A percentile compares a stretch with the other conserved stretches of the same genome.
phyloP scores from a whole-genome alignment of 2,797 vertebrate genomes.

The Pipistrellus pygmaeus region DNA sequence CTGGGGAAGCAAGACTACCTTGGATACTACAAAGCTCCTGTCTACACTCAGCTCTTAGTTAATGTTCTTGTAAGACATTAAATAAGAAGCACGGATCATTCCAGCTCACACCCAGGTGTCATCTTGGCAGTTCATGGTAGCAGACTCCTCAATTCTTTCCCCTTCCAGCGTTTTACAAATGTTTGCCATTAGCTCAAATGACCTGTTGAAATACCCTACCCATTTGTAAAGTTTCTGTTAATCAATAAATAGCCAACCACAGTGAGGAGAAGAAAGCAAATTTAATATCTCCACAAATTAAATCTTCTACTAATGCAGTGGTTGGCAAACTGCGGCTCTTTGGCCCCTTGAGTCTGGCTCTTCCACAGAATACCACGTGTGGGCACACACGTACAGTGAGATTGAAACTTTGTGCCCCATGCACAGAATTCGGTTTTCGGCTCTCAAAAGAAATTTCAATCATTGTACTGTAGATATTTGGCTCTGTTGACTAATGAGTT shows the following conservation, averaged over 20 bases:
- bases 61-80: not conserved
- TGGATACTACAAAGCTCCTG: not conserved
- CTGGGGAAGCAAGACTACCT: not conserved
- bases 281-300: not conserved
- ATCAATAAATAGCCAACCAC: not conserved
- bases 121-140: not conserved
- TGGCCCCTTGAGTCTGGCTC: too few species aligned
- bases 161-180: not conserved
- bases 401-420: too few species aligned
- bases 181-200: conserved; percentile 11
- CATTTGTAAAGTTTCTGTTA: not conserved
- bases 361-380: too few species aligned
- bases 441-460: too few species aligned
- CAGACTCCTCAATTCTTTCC: not conserved
- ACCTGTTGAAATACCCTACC: not conserved
- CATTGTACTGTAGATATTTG: too few species aligned
- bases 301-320: not conserved
- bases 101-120: not conserved
- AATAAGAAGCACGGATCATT: not conserved
- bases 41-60: not conserved
- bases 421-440: too few species aligned
- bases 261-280: conserved; percentile 11
- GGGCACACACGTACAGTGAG: too few species aligned
- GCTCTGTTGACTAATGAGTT: too few species aligned
- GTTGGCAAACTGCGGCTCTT: too few species aligned